These are phyloP conservation scores for Drosophila auraria DNA, from an alignment of 1,140 invertebrate species.

Conservation along the genomic window DNA sequence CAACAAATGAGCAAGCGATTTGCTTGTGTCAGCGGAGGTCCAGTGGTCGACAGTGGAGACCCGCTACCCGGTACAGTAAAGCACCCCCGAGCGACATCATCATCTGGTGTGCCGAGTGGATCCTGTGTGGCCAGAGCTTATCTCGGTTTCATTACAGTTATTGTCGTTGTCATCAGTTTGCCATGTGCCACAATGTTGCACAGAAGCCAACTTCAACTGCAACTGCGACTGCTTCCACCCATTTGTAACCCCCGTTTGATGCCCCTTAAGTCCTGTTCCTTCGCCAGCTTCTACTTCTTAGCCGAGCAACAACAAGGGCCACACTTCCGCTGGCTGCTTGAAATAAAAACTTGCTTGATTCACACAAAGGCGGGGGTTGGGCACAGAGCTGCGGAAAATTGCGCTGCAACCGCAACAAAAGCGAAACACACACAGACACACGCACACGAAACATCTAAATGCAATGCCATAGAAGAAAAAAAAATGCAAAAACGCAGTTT, in stretches of 20 bases:
- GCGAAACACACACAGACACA: conserved; percentile 48
- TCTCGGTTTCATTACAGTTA: conserved; percentile 78
- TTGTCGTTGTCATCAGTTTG: conserved; percentile 77
- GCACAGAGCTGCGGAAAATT: conserved; percentile 27
- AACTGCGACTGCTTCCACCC: conserved; percentile 29
- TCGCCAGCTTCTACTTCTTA: conserved; percentile 33
- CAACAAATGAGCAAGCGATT: conserved; percentile 72
- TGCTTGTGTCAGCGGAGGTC: conserved; percentile 41
- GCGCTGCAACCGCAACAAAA: conserved; percentile 73
- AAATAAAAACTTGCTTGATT: conserved; percentile 77
- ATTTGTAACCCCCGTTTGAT: conserved; percentile 14
- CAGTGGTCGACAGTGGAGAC: conserved; percentile 10
- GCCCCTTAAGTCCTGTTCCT: conserved; percentile 27
- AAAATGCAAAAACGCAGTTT: conserved; percentile 70
- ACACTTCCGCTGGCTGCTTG: conserved; percentile 76
- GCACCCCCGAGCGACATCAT: conserved; percentile 26
- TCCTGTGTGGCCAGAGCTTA: conserved; percentile 57
- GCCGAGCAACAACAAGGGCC: conserved; percentile 55
- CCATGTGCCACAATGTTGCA: conserved; percentile 74
- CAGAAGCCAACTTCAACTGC: conserved; percentile 60
- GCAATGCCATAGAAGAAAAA: conserved; percentile 65
- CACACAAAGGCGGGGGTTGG: conserved; percentile 20
- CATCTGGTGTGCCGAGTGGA: conserved; percentile 3
- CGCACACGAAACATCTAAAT: conserved; percentile 64
- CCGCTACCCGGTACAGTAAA: conserved; percentile 20